phyloP scores from a whole-genome alignment of 2,113 vertebrate genomes.

The Pluvialis apricaria region DNA sequence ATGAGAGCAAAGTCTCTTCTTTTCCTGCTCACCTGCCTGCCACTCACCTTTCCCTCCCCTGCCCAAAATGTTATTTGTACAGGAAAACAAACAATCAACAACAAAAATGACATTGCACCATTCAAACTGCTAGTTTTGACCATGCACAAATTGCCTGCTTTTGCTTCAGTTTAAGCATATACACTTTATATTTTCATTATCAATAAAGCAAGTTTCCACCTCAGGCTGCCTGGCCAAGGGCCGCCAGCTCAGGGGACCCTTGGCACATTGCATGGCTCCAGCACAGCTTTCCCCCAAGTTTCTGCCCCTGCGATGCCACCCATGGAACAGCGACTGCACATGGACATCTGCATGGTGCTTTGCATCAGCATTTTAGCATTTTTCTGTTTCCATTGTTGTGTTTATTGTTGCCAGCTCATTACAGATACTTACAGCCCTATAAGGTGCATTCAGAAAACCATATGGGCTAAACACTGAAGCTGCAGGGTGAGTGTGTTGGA shows the following conservation, averaged over 20 bases:
- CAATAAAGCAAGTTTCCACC: neutral
- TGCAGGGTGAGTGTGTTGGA: neutral
- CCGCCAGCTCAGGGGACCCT: neutral
- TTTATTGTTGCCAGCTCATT: neutral
- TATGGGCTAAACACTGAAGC: neutral
- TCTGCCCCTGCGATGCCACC: neutral
- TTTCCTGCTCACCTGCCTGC: neutral
- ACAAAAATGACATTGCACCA: fast-evolving
- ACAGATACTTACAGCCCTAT: neutral
- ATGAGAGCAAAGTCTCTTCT: neutral
- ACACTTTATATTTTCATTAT: neutral
- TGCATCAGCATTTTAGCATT: neutral
- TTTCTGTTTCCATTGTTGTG: neutral
- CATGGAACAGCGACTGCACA: fast-evolving
- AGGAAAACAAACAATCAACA: neutral
- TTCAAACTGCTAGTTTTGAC: neutral
- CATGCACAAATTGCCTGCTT: neutral
- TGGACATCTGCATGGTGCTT: fast-evolving
- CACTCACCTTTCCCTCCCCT: neutral
- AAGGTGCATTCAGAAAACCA: neutral
- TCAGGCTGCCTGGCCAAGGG: neutral
- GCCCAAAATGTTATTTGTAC: too few relatives aligned
- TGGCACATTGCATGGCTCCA: neutral
- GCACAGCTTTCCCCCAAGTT: neutral
- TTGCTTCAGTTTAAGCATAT: neutral